Evolutionary conservation across 2,888 invertebrate genomes (phyloP).

Genomic region (Phrixothrix hirtus): DNA sequence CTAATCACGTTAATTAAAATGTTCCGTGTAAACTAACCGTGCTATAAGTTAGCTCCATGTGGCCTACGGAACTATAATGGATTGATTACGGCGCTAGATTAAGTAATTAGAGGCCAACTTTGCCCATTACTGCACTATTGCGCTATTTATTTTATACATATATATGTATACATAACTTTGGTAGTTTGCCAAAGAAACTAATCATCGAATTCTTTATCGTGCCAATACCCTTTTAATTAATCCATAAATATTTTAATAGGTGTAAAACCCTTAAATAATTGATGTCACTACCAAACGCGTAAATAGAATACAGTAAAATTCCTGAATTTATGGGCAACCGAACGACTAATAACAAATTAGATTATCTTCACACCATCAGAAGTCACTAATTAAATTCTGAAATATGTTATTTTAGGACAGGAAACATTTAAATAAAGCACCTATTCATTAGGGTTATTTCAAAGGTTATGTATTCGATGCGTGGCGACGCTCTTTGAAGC

Average conservation of each 20-base stretch:
- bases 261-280: not conserved
- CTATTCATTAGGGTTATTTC: constrained; percentile 51
- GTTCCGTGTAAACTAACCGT: constrained; percentile 46
- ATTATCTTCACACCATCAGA: constrained; percentile 48
- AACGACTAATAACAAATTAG: constrained; percentile 35
- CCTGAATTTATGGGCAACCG: constrained; percentile 6
- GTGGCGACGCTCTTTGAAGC: constrained; percentile 49
- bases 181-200: constrained; percentile 1
- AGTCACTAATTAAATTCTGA: constrained; percentile 49
- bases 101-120: constrained; percentile 56
- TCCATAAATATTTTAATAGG: not conserved
- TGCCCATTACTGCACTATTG: constrained; percentile 53
- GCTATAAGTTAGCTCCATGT: constrained; percentile 39
- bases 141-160: constrained; percentile 48
- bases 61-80: constrained; percentile 38
- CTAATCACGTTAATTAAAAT: constrained; percentile 59
- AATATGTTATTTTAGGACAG: constrained; percentile 52
- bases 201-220: not conserved
- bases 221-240: too few relatives aligned
- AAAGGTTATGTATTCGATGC: constrained; percentile 40
- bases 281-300: not conserved
- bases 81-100: constrained; percentile 52
- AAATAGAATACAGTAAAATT: too few relatives aligned
- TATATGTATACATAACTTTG: constrained; percentile 1
- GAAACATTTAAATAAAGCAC: constrained; percentile 53